These are phyloP conservation scores for Sphinx pinastri DNA, from an alignment of 2,888 invertebrate species.

Conservation along the genomic window DNA sequence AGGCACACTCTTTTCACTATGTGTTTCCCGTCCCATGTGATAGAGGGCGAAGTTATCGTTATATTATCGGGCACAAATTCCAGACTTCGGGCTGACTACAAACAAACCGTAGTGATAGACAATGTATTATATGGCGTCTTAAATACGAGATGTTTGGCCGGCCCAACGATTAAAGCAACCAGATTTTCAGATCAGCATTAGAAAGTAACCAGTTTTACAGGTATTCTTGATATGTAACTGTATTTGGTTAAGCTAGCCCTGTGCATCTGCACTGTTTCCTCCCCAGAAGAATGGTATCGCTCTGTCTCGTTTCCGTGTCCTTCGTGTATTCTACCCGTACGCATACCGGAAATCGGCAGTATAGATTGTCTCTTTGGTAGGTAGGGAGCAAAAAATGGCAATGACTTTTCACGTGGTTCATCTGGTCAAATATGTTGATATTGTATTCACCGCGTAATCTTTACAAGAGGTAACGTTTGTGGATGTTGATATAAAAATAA, in stretches of 20 bases:
- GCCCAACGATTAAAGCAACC: neutral
- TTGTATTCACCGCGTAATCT: too few relatives aligned
- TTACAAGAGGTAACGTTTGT: too few relatives aligned
- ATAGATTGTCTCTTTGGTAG: neutral
- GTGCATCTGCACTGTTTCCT: neutral
- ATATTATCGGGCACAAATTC: too few relatives aligned
- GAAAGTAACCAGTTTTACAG: slow-evolving; percentile 18
- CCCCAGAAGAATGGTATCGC: neutral
- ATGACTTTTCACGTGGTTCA: neutral
- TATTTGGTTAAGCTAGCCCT: neutral
- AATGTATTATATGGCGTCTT: too few relatives aligned
- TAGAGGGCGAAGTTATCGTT: too few relatives aligned
- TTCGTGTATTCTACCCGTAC: neutral
- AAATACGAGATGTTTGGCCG: too few relatives aligned
- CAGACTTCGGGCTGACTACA: too few relatives aligned
- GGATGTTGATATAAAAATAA: too few relatives aligned
- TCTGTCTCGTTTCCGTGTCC: neutral
- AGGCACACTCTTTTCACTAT: too few relatives aligned
- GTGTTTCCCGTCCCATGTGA: too few relatives aligned
- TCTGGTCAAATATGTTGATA: neutral
- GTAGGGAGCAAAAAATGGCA: too few relatives aligned
- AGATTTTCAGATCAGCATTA: slow-evolving; percentile 13
- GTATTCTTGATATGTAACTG: slow-evolving; percentile 5
- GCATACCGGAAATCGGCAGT: neutral
- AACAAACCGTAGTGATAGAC: too few relatives aligned